A percentile compares a stretch with the other conserved stretches of the same genome.
Conservation (phyloP, 2,888 invertebrate genomes). For the Sepiola atlantica region DNA sequence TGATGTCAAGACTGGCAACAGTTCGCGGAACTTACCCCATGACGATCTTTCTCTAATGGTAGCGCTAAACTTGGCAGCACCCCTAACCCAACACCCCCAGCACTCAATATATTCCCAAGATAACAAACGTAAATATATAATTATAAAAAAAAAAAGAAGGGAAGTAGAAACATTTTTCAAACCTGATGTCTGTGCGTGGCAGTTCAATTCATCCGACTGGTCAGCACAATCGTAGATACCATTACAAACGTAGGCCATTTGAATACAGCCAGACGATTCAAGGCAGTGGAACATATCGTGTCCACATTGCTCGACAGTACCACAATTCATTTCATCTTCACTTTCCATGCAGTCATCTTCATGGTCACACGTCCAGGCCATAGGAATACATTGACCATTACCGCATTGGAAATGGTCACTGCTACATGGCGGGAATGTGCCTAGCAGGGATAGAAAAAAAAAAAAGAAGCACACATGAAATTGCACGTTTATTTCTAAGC, state of each 20-base stretch:
- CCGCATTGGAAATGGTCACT: slow-evolving; percentile 39
- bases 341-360: slow-evolving; percentile 79
- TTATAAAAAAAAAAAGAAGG: neutral
- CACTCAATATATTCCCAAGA: too few relatives aligned
- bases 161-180: neutral
- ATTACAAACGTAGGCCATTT: slow-evolving; percentile 76
- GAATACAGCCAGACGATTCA: slow-evolving; percentile 79
- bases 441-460: neutral
- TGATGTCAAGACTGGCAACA: too few relatives aligned
- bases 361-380: slow-evolving; percentile 83
- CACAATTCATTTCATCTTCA: slow-evolving; percentile 54
- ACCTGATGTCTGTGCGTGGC: slow-evolving; percentile 39
- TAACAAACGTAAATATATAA: too few relatives aligned
- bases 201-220: slow-evolving; percentile 81
- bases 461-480: neutral
- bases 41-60: too few relatives aligned
- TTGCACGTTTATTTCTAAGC: too few relatives aligned
- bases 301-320: slow-evolving; percentile 40
- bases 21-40: too few relatives aligned
- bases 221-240: slow-evolving; percentile 78
- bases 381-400: slow-evolving; percentile 78
- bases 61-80: too few relatives aligned
- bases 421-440: neutral
- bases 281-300: slow-evolving; percentile 77
- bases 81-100: too few relatives aligned